Evolutionary conservation across 2,797 vertebrate species (phyloP), one percentile per base, ranked within the genome.

Genomic region (Micromesistius poutassou): DNA sequence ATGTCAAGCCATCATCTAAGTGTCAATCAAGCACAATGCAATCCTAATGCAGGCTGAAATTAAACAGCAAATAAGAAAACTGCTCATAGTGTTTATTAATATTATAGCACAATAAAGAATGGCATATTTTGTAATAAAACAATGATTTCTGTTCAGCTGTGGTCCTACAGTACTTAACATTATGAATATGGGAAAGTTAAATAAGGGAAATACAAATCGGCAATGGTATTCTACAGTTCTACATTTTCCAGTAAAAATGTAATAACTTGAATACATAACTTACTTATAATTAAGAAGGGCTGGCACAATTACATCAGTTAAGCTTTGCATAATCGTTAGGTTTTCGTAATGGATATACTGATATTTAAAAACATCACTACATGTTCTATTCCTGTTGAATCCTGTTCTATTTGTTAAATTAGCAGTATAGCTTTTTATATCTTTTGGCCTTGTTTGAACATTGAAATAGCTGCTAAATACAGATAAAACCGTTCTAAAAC

Each of bases 11-110:
- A 80, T 84, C 81, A 85, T 90, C 82, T 84, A 82, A 84, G 83
- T 93, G 92, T 91, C 91, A 92, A 87, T 93, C 92, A 91, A 33
- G 46, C 77, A 82, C 75, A 82, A 77, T 79, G 79, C 62, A 86
- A 84, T 85, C 83, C 71, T 77, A 80, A 86, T 85, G 77, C 75
- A 72, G 66, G 76, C 76, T 77, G 75, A 66, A 82, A 84, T 55
- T 80, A 78, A 86, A 90, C 28, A 25, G 62, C 87, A 89, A 89
- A 89, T 87, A 86, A 86, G 30, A 74, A 71, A 73, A 40, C 71
- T 79, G 80, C 46, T 46, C 77, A 79, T 81, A 78, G 81, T 81
- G 77, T 85, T 79, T 76, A 81, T 30, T 71, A 19, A 33, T 28
- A 68, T 68, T 68, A 68, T 68, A 28, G 62, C 62, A 68, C 10